Evolutionary conservation across 2,797 vertebrate genomes (phyloP).

Genomic region (Alosa sapidissima): DNA sequence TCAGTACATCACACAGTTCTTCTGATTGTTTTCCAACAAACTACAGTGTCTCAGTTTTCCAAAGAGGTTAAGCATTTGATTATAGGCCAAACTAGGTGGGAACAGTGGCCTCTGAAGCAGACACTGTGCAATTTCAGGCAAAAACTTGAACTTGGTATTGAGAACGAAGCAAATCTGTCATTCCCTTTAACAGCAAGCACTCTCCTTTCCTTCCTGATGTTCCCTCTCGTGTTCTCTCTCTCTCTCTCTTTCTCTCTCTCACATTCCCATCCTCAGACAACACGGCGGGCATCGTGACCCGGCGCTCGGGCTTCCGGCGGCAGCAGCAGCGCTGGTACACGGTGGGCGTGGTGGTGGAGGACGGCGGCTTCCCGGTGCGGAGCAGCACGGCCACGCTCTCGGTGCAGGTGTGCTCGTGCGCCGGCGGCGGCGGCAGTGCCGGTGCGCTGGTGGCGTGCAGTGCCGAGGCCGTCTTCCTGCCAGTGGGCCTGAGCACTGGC

Average conservation of each 20-base stretch:
- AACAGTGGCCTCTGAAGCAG: too few species aligned
- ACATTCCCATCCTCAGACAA: conserved; percentile 78
- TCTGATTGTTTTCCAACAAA: too few species aligned
- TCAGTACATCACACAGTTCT: too few species aligned
- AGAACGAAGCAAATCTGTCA: too few species aligned
- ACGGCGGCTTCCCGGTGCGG: conserved; percentile 88
- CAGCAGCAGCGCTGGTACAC: conserved; percentile 79
- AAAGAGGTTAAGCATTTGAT: too few species aligned
- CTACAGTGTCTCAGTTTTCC: too few species aligned
- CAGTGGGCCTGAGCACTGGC: conserved; percentile 87
- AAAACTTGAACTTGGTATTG: too few species aligned
- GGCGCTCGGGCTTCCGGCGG: conserved; percentile 79
- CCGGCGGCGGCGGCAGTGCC: conserved; percentile 56
- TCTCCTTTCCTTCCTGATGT: background rate
- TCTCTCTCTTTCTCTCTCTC: background rate
- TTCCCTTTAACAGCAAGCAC: too few species aligned
- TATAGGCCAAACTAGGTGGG: too few species aligned
- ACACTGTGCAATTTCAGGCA: too few species aligned
- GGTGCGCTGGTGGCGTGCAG: conserved; percentile 84
- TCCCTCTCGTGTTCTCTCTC: background rate
- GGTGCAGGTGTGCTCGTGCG: conserved; percentile 87
- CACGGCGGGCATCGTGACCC: conserved; percentile 87
- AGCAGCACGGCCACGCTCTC: conserved; percentile 92
- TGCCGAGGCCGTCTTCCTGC: conserved; percentile 84
- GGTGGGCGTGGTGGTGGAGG: conserved; percentile 88